Conservation (phyloP, 2,113 vertebrate species). For the Phoxinus phoxinus region DNA sequence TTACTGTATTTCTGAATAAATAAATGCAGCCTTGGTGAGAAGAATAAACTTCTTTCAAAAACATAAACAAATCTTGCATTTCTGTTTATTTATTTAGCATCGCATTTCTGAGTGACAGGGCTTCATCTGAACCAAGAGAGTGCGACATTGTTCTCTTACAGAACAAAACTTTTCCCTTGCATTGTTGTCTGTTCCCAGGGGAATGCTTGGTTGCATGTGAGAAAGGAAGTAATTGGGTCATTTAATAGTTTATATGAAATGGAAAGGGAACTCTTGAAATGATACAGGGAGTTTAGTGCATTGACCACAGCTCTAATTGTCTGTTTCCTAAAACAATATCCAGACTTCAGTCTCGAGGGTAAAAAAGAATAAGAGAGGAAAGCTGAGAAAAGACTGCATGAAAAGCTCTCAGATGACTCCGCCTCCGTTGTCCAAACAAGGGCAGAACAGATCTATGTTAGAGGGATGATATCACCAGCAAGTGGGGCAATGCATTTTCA, state of each 20-base stretch:
- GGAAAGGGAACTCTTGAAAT: conserved; percentile 24
- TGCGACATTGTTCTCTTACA: conserved; percentile 60
- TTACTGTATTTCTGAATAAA: too few species aligned
- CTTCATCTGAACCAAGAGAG: conserved; percentile 41
- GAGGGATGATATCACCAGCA: conserved; percentile 79
- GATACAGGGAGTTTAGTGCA: neutral
- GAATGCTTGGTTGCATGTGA: conserved; percentile 52
- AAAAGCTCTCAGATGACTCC: conserved; percentile 62
- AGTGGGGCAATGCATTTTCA: conserved; percentile 74
- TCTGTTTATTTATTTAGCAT: neutral
- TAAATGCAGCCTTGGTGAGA: too few species aligned
- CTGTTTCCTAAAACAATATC: conserved; percentile 58
- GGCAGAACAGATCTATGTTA: conserved; percentile 78
- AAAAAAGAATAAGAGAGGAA: conserved; percentile 39
- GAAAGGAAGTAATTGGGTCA: conserved; percentile 58
- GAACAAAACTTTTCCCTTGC: conserved; percentile 57
- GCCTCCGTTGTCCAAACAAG: conserved; percentile 75
- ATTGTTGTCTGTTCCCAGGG: conserved; percentile 68
- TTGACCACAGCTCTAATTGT: conserved; percentile 36
- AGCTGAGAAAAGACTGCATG: conserved; percentile 47
- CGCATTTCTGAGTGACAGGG: conserved; percentile 12
- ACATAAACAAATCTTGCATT: too few species aligned
- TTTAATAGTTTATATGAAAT: conserved; percentile 33
- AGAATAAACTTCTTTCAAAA: too few species aligned
- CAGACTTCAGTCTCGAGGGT: conserved; percentile 29